Evolutionary conservation across 2,888 invertebrate genomes (phyloP), one percentile per base, ranked within the genome.

Genomic region (Pyralis farinalis): DNA sequence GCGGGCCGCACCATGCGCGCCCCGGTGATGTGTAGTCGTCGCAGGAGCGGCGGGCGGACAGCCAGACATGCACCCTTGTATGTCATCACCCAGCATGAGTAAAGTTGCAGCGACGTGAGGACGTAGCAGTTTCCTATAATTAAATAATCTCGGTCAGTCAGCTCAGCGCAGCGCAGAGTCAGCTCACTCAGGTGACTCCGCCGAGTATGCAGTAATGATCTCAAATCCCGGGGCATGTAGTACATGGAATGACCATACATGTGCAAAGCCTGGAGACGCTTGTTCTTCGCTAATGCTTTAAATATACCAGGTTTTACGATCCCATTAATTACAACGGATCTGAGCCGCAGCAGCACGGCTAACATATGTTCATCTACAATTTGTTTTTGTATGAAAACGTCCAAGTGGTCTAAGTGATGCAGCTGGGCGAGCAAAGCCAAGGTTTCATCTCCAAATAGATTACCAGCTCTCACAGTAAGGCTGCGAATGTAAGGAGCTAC

Each of bases 61-160:
- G 25, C 25, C 25, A n/a, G 25, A 2, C 3, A 5, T 7, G 54
- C 55, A 0, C 63, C 68, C 0, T 9, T 41, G 1, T 37, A 39
- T 0, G 58, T 58, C 49, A 73, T 51, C 42, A 60, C 34, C 56
- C 58, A 58, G 43, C 71, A 73, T 7, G 57, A 55, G 43, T 71
- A 66, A 36, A 73, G 47, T 21, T 57, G 62, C 10, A 71, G 50
- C 0, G 46, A 42, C 10, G 39, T 45, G 8, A 73, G 47, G n/a
- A 43, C 43, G 0, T 11, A 5, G 39, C 71, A 71, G 1, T 30
- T 39, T 1, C 57, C 53, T 29, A 69, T 46, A 0, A 46, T 45
- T n/a, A 45, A 37, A 45, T 58, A 70, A 5, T 51, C 49, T 0
- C 33, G 37, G 35, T 65, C 62, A 0, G 40, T 47, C 3, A 70